Evolutionary conservation across 2,888 invertebrate genomes (phyloP), one percentile per base, ranked within the genome.

Genomic region (Dolomedes plantarius): DNA sequence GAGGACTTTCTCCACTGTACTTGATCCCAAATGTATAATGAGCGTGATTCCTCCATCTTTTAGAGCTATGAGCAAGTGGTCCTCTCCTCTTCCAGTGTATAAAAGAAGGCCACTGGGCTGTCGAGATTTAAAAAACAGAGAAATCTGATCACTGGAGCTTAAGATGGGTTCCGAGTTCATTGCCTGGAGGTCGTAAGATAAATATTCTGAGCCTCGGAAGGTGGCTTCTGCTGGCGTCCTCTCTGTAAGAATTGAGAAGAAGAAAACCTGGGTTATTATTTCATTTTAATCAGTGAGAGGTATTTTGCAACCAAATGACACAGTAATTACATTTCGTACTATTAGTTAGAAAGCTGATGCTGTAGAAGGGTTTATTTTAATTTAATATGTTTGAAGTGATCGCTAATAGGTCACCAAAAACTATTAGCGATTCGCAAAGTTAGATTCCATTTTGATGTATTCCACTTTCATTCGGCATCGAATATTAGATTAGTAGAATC

Each of bases 211-310:
- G 6, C 98, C 98, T 78, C 95, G 94, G 92, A 98, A 97, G 80
- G 97, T 97, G 9, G 97, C 97, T 92, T 98, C 97, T 76, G 97
- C 95, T 56, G 97, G 97, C 13, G 96, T 95, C 93, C 96, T 97
- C 91, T 97, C 98, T 97, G 94, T n/a, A 11, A 91, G 91, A 36
- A 9, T 9, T 36, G 36, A 36, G 36, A 9, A 7, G 7, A 36
- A 5, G 9, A 36, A 36, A 7, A 9, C n/a, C n/a, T n/a, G n/a
- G n/a, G n/a, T n/a, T n/a, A n/a, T n/a, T n/a, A n/a, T n/a, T n/a
- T n/a, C n/a, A n/a, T n/a, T n/a, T n/a, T n/a, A n/a, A n/a, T n/a
- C n/a, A n/a, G n/a, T n/a, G n/a, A n/a, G n/a, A n/a, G n/a, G n/a
- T n/a, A n/a, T n/a, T n/a, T n/a, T n/a, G n/a, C n/a, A n/a, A n/a